phyloP scores from a whole-genome alignment of 2,888 invertebrate genomes.

The Melanchra persicariae region DNA sequence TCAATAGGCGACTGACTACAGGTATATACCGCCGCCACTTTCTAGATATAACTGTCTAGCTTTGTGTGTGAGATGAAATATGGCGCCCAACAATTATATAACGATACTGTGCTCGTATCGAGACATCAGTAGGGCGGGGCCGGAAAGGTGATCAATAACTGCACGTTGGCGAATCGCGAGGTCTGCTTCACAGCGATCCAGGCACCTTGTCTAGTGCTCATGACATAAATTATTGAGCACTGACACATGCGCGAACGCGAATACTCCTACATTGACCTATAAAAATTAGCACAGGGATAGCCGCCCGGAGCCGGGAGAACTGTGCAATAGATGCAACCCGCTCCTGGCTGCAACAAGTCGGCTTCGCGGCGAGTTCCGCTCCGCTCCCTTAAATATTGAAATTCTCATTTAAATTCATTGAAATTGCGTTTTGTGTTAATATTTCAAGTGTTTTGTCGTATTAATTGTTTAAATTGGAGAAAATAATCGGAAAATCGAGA shows the following conservation, averaged over 20 bases:
- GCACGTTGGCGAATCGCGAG: constrained; percentile 14
- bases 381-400: background rate
- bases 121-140: background rate
- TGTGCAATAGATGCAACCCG: constrained; percentile 61
- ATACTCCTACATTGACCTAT: constrained; percentile 53
- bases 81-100: background rate
- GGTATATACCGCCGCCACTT: background rate
- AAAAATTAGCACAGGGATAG: constrained; percentile 56
- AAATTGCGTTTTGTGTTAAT: constrained; percentile 15
- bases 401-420: constrained; percentile 1
- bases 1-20: background rate
- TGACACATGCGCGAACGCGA: constrained; percentile 61
- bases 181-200: constrained; percentile 22
- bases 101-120: constrained; percentile 1
- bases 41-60: constrained; percentile 30
- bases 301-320: constrained; percentile 28
- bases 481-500: background rate
- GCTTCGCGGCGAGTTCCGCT: constrained; percentile 11
- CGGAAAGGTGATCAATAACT: constrained; percentile 42
- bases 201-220: constrained; percentile 44
- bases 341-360: constrained; percentile 59
- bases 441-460: background rate
- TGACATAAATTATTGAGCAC: constrained; percentile 53
- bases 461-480: background rate
- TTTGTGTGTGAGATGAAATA: constrained; percentile 13